These are phyloP conservation scores for Mallotus villosus DNA, from an alignment of 2,797 vertebrate species.

Conservation along the genomic window DNA sequence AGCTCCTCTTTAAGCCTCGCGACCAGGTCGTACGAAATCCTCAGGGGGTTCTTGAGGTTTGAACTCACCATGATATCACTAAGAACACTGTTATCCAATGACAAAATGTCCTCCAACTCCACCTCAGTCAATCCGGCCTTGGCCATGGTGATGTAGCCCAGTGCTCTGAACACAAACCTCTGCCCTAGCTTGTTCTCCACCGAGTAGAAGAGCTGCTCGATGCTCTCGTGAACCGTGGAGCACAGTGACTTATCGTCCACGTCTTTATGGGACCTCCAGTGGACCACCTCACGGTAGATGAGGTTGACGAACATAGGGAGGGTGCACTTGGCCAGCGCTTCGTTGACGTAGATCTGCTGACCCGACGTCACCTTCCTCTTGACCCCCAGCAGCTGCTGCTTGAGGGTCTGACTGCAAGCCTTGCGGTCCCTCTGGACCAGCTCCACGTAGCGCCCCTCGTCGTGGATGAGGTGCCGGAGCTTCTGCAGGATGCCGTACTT, in stretches of 20 bases:
- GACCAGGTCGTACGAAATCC: constrained; percentile 92
- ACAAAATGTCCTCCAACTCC: constrained; percentile 95
- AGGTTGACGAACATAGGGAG: constrained; percentile 99
- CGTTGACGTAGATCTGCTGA: constrained; percentile 98
- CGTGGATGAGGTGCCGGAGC: constrained; percentile 89
- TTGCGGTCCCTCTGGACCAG: constrained; percentile 90
- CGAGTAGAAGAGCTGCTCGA: constrained; percentile 96
- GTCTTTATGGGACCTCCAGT: constrained; percentile 98
- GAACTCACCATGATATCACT: constrained; percentile 84
- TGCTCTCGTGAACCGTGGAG: constrained; percentile 96
- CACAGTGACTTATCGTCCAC: constrained; percentile 93
- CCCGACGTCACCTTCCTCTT: constrained; percentile 98
- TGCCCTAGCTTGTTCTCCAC: constrained; percentile 91
- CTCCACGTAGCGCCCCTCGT: constrained; percentile 91
- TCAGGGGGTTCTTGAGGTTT: constrained; percentile 86
- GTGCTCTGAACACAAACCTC: constrained; percentile 88
- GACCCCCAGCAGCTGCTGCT: constrained; percentile 91
- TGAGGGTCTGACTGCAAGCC: constrained; percentile 96
- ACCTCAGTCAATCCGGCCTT: constrained; percentile 94
- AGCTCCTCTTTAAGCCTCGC: constrained; percentile 94
- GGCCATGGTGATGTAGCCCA: constrained; percentile 97
- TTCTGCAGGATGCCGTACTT: constrained; percentile 98
- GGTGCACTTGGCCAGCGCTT: constrained; percentile 94
- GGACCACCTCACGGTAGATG: constrained; percentile 93
- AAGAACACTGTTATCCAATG: constrained; percentile 94